A percentile compares a stretch with the other conserved stretches of the same genome.
phyloP scores from a whole-genome alignment of 2,888 invertebrate genomes.

The Ochlodes sylvanus region DNA sequence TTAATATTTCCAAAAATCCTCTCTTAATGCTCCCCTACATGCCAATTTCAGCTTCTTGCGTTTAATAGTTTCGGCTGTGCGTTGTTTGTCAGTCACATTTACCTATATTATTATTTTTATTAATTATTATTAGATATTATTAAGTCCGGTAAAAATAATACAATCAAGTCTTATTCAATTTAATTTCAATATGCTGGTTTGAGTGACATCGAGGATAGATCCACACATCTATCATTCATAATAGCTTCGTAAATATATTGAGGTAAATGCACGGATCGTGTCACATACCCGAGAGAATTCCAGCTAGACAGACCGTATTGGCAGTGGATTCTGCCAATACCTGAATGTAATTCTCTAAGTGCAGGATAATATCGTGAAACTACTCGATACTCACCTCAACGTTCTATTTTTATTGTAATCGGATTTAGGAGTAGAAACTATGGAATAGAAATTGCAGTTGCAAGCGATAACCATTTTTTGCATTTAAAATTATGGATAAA shows the following conservation, averaged over 20 bases:
- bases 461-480: too few relatives aligned
- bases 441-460: background rate
- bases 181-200: background rate
- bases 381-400: conserved; percentile 6
- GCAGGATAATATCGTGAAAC: conserved; percentile 16
- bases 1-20: too few relatives aligned
- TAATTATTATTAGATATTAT: too few relatives aligned
- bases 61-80: too few relatives aligned
- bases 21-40: too few relatives aligned
- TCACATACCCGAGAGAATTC: conserved; percentile 45
- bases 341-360: conserved; percentile 34
- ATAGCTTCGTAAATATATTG: conserved; percentile 45
- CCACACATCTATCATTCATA: conserved; percentile 40
- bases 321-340: conserved; percentile 25
- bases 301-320: conserved; percentile 29
- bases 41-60: too few relatives aligned
- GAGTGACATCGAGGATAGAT: background rate
- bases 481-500: too few relatives aligned
- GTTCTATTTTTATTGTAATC: conserved; percentile 18
- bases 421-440: conserved; percentile 12
- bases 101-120: too few relatives aligned
- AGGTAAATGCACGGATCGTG: conserved; percentile 46
- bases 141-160: too few relatives aligned
- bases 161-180: too few relatives aligned
- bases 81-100: too few relatives aligned